Evolutionary conservation across 2,888 invertebrate genomes (phyloP), one percentile per base, ranked within the genome.

Genomic region (Caenorhabditis afra): DNA sequence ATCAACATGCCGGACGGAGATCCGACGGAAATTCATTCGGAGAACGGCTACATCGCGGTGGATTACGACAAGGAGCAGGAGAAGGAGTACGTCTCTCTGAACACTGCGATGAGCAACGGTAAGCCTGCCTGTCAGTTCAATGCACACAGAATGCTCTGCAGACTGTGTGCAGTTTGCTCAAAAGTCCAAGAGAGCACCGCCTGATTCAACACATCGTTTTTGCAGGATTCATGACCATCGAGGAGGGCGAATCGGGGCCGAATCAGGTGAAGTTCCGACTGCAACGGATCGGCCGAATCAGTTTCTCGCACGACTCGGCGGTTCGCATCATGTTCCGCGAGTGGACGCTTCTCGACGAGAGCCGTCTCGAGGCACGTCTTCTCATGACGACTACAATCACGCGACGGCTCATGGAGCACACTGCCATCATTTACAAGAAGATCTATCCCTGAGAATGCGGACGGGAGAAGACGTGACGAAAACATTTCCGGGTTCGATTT

Each of bases 61-160:
- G 76, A 81, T 41, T 53, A 75, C 20, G 81, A 79, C 45, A 86
- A 86, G 14, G 64, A 79, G 20, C 67, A 81, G 14, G 84, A 85
- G 37, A 68, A 79, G 14, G 81, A 83, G n/a, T 59, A 79, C n/a
- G 87, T 87, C 1, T 79, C 86, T 0, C 62, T 89, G 68, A 89
- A 87, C 23, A 88, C 89, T 0, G 89, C 89, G 3, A 89, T 89
- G 89, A 88, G 87, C 73, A 89, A 89, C 71, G 89, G 88, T 87
- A 12, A 64, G 77, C n/a, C n/a, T n/a, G n/a, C n/a, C n/a, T 7
- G 7, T 29, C 29, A 7, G 29, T 29, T 29, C 4, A 14, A 45
- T 45, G 45, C 1, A 16, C 10, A 44, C 1, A 37, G 41, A 39
- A 58, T 2, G 4, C 14, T 11, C 18, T 47, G 47, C 47, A 47